A percentile compares a stretch with the other conserved stretches of the same genome.
Evolutionary conservation across 2,113 vertebrate species (phyloP).

Genomic region (Rousettus leschenaultii): DNA sequence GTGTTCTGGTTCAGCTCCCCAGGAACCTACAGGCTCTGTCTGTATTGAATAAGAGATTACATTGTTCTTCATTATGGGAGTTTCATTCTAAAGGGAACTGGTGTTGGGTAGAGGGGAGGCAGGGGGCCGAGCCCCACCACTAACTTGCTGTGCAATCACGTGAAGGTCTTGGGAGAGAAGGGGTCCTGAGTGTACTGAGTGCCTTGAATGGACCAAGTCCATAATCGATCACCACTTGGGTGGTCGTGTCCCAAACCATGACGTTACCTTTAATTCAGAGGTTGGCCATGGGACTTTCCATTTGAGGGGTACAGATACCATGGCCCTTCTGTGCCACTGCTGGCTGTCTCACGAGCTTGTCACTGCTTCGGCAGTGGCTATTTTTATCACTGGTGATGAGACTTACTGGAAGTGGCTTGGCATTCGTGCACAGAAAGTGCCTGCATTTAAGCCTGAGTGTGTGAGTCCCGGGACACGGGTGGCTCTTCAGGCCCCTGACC

Average conservation of each 20-base stretch:
- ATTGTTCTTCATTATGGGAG: neutral
- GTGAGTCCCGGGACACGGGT: fast-evolving
- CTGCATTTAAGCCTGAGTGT: neutral
- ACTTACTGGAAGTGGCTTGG: constrained; percentile 14
- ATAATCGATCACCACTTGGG: fast-evolving
- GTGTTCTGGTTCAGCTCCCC: neutral
- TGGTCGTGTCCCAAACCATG: neutral
- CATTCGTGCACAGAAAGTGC: neutral
- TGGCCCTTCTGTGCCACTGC: neutral
- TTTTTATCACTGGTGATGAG: constrained; percentile 1
- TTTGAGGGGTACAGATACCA: neutral
- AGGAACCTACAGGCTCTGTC: neutral
- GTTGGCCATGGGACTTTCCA: neutral
- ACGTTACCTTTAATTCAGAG: neutral
- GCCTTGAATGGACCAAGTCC: neutral
- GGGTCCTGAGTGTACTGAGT: neutral
- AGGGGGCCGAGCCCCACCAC: neutral
- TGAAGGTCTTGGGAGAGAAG: neutral
- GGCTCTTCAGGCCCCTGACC: neutral
- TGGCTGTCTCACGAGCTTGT: neutral
- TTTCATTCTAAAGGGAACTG: neutral
- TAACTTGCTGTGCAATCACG: neutral
- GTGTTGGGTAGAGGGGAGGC: neutral
- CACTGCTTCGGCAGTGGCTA: neutral
- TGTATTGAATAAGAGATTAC: too few relatives aligned